Base-by-base conservation (phyloP, 2,888 invertebrate species). In the Limnephilus rhombicus region DNA sequence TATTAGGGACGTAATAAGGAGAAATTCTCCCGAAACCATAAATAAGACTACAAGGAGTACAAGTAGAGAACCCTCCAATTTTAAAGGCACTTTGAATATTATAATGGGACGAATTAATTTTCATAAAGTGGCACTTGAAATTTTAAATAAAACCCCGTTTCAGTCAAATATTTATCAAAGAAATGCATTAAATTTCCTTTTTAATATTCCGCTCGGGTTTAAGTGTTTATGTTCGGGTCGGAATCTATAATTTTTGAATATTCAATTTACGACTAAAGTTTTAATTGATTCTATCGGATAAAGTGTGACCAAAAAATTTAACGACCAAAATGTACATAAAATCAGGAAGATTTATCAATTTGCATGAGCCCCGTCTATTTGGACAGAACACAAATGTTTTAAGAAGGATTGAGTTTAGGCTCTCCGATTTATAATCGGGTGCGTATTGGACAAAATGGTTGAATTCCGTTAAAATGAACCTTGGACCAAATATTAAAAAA, bases 71-170 rank as follows among this genome's bases (percentile, higher is more conserved):
- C 24, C 68, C 88, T 80, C 53, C 31, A 88, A 88, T 88, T 88
- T 80, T 88, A 88, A 31, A 68, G 88, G 68, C 88, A 88, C 88
- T 88, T 88, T 53, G 68, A 88, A 88, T 88, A 68, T 88, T 88
- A 68, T 88, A 88, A 88, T 88, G 88, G 88, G 68, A 31, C 53
- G 88, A 88, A 88, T 88, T 88, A 88, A 88, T 88, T 88, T 88
- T 80, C 88, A 53, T 53, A 88, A 88, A 88, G 88, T 88, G 88
- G 68, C 88, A 88, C 88, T 88, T 88, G 80, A 88, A 31, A 88
- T 80, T 88, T 88, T 88, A 88, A 88, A 88, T 88, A 68, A 68
- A 88, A 88, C 68, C 88, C 31, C 80, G 34, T 68, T 68, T 80
- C 15, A 88, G 80, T 53, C 80, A 88, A 88, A 53, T 80, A 88